phyloP scores from a whole-genome alignment of 2,113 vertebrate species.

The Steatornis caripensis region DNA sequence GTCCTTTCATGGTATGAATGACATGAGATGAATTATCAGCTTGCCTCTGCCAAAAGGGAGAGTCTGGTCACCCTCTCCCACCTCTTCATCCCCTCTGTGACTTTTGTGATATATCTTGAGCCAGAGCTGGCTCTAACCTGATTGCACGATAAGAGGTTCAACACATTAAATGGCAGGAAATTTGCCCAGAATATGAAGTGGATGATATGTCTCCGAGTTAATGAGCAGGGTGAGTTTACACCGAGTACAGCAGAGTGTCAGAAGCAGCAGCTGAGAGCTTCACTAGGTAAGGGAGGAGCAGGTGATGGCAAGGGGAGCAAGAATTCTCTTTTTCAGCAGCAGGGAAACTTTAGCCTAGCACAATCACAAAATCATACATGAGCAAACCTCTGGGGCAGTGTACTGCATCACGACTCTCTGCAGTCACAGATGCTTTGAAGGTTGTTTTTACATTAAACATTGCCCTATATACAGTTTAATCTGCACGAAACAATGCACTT shows the following conservation, averaged over 20 bases:
- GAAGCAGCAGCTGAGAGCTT: not conserved
- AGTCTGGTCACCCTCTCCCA: not conserved
- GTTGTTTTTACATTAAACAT: not conserved
- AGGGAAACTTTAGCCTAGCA: not conserved
- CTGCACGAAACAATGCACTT: not conserved
- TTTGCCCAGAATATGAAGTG: not conserved
- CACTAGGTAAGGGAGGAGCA: not conserved
- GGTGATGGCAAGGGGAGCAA: not conserved
- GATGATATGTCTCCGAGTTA: not conserved
- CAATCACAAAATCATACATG: not conserved
- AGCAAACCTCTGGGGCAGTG: not conserved
- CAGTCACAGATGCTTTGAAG: not conserved
- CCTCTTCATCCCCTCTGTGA: not conserved
- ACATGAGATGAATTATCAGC: not conserved
- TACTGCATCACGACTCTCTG: not conserved
- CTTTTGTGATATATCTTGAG: not conserved
- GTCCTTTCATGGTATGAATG: accelerated
- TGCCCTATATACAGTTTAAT: not conserved
- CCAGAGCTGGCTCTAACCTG: not conserved
- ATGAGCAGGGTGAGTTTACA: not conserved
- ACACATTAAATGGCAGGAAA: not conserved
- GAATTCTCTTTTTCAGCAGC: not conserved
- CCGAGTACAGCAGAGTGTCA: not conserved
- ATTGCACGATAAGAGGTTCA: not conserved
- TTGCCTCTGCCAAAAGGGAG: not conserved